Conservation (phyloP, 2,113 vertebrate species). For the Hippoglossus stenolepis region DNA sequence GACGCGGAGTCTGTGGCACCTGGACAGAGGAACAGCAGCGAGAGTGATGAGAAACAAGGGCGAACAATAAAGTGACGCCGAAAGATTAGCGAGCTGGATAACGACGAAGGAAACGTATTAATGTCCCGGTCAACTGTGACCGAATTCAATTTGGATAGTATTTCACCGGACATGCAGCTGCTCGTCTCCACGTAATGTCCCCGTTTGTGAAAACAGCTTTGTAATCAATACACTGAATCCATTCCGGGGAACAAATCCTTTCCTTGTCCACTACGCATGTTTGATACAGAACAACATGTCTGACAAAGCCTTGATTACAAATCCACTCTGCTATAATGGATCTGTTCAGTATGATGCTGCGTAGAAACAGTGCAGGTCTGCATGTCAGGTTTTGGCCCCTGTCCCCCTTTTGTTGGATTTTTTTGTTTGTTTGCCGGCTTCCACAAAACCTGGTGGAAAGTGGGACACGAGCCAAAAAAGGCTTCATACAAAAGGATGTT, state of each 20-base stretch:
- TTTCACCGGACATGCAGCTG: conserved; percentile 51
- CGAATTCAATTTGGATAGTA: conserved; percentile 59
- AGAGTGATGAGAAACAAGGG: conserved; percentile 18
- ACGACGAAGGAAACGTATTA: conserved; percentile 35
- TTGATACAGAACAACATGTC: conserved; percentile 29
- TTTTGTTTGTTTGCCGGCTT: too few species aligned
- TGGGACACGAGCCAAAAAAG: too few species aligned
- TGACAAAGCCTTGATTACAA: conserved; percentile 41
- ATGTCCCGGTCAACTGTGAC: conserved; percentile 23
- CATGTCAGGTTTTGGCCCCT: background rate
- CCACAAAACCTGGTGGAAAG: too few species aligned
- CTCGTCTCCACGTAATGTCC: conserved; percentile 60
- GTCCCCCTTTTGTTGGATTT: background rate
- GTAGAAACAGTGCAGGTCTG: background rate
- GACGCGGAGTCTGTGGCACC: conserved; percentile 97
- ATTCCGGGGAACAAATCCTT: conserved; percentile 42
- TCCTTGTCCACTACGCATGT: conserved; percentile 56
- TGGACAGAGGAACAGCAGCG: conserved; percentile 60
- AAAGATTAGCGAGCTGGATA: conserved; percentile 24
- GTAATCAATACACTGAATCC: conserved; percentile 71
- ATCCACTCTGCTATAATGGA: conserved; percentile 29
- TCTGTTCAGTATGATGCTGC: conserved; percentile 21
- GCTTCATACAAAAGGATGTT: too few species aligned
- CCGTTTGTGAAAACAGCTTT: conserved; percentile 64
- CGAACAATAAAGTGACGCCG: background rate